These are phyloP conservation scores for Microtus californicus DNA, from an alignment of 2,797 vertebrate genomes.

Conservation along the genomic window DNA sequence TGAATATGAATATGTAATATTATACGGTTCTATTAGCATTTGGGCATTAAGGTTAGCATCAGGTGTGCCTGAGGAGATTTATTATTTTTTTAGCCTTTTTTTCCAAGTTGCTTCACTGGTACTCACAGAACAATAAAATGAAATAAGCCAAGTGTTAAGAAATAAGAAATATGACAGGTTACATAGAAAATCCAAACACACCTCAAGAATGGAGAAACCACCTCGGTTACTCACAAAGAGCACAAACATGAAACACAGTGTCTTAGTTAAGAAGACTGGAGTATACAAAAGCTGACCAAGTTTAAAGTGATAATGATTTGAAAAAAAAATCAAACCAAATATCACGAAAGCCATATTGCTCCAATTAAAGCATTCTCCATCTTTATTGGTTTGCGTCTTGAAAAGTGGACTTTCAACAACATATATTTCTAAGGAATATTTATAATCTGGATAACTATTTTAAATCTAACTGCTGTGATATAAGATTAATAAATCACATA, in stretches of 20 bases:
- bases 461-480: neutral
- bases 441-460: neutral
- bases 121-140: neutral
- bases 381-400: neutral
- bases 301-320: neutral
- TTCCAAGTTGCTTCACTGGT: slow-evolving; percentile 42
- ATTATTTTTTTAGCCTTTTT: neutral
- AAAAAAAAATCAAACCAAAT: neutral
- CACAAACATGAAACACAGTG: neutral
- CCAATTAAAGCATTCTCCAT: neutral
- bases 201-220: neutral
- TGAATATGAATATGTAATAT: neutral
- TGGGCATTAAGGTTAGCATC: slow-evolving; percentile 15
- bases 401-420: slow-evolving; percentile 8
- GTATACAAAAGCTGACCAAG: neutral
- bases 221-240: neutral
- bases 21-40: neutral
- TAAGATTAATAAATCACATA: neutral
- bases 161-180: neutral
- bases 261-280: neutral
- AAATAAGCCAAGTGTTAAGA: slow-evolving; percentile 35
- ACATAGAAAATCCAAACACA: slow-evolving; percentile 22
- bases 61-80: neutral
- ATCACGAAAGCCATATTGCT: neutral
- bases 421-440: neutral